phyloP scores from a whole-genome alignment of 2,888 invertebrate species.

The Spodoptera littoralis region DNA sequence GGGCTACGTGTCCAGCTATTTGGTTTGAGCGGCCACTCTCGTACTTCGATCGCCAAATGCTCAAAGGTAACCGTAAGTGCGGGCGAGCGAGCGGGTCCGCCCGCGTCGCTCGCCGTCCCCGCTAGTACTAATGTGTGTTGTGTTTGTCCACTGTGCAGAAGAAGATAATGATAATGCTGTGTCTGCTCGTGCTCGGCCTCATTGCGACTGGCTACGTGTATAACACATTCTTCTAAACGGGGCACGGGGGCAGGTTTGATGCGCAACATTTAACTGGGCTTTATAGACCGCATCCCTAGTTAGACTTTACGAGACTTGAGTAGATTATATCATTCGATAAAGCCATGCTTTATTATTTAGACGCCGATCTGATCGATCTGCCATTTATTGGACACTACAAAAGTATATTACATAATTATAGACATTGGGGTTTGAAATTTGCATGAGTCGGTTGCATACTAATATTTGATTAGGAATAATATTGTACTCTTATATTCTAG shows the following conservation, averaged over 20 bases:
- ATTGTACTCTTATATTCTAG: conserved; percentile 36
- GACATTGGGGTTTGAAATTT: conserved; percentile 70
- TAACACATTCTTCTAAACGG: conserved; percentile 87
- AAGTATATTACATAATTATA: conserved; percentile 11
- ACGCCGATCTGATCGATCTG: conserved; percentile 44
- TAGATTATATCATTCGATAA: conserved; percentile 53
- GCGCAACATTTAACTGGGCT: conserved; percentile 68
- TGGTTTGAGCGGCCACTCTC: conserved; percentile 83
- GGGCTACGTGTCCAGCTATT: conserved; percentile 90
- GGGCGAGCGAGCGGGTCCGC: conserved; percentile 67
- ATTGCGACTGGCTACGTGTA: conserved; percentile 89
- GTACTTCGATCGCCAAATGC: conserved; percentile 72
- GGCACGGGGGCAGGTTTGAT: conserved; percentile 85
- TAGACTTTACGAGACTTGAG: conserved; percentile 61
- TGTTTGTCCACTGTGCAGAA: conserved; percentile 92
- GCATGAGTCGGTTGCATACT: conserved; percentile 69
- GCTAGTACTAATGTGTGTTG: conserved; percentile 83
- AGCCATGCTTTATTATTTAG: conserved; percentile 50
- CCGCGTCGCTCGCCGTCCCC: conserved; percentile 70
- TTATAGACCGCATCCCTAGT: conserved; percentile 74
- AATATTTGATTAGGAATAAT: conserved; percentile 40
- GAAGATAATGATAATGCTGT: conserved; percentile 98
- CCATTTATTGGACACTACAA: conserved; percentile 59
- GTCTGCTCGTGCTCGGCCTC: conserved; percentile 94
- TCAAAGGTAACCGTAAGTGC: conserved; percentile 79